A percentile compares a stretch with the other conserved stretches of the same genome.
Evolutionary conservation across 2,797 vertebrate species (phyloP).

Genomic region (Oreochromis mossambicus): DNA sequence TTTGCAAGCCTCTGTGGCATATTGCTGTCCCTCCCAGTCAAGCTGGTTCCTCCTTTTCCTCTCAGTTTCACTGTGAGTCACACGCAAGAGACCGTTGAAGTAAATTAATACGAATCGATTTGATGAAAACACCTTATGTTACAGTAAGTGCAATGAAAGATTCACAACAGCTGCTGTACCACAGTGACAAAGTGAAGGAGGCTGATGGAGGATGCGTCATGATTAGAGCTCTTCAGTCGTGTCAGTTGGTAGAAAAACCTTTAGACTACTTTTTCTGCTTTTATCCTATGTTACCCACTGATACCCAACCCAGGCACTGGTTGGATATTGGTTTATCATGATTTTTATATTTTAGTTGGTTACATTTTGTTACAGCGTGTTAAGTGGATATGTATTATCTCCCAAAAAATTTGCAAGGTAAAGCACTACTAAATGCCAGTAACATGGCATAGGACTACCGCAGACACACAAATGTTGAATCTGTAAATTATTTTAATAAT

Average conservation of each 20-base stretch:
- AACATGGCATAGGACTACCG: background rate
- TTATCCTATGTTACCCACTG: background rate
- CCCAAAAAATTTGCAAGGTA: background rate
- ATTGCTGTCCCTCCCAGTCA: background rate
- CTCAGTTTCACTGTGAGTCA: background rate
- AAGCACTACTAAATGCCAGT: background rate
- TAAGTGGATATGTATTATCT: background rate
- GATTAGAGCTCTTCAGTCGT: background rate
- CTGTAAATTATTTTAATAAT: background rate
- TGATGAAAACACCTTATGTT: background rate
- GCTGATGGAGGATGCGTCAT: background rate
- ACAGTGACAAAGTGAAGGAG: background rate
- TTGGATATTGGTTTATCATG: background rate
- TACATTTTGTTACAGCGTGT: background rate
- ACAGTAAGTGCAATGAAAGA: background rate
- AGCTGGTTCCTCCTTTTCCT: background rate
- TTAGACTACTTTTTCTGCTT: background rate
- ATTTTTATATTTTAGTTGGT: background rate
- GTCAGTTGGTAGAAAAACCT: background rate
- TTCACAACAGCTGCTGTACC: background rate
- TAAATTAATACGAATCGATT: background rate
- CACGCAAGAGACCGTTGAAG: background rate
- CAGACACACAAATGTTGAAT: background rate
- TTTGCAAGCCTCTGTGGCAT: background rate
- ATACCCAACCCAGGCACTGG: background rate